Percentiles rank a stretch among this genome's conserved stretches.
Evolutionary conservation across 2,888 invertebrate genomes (phyloP).

Genomic region (Drosophila mulleri): DNA sequence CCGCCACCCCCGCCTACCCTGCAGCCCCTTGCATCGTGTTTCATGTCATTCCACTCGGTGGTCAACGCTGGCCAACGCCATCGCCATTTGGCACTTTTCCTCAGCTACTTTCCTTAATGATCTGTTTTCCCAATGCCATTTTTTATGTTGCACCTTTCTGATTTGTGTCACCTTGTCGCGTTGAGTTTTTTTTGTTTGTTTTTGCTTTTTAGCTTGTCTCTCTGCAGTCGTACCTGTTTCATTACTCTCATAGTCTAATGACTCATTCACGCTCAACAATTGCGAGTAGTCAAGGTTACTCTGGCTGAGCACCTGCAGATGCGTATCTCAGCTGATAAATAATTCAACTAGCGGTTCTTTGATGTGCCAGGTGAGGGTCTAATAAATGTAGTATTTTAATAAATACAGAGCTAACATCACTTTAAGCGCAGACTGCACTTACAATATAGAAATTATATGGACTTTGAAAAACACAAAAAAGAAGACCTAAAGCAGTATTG

Average conservation of each 20-base stretch:
- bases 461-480: no score
- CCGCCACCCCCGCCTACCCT: slow-evolving; percentile 29
- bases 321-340: not conserved
- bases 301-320: not conserved
- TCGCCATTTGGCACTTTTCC: slow-evolving; percentile 44
- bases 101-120: slow-evolving; percentile 66
- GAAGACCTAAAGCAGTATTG: no score
- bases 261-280: slow-evolving; percentile 46
- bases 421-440: no score
- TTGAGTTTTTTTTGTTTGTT: slow-evolving; percentile 10
- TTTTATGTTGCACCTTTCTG: slow-evolving; percentile 80
- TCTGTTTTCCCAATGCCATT: slow-evolving; percentile 74
- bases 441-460: no score
- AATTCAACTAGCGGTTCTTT: not conserved
- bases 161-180: slow-evolving; percentile 65
- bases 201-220: slow-evolving; percentile 7
- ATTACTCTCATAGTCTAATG: slow-evolving; percentile 11
- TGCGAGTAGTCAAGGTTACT: slow-evolving; percentile 47
- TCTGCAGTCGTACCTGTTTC: slow-evolving; percentile 51
- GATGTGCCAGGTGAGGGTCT: no score
- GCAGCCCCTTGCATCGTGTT: slow-evolving; percentile 22
- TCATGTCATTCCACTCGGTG: slow-evolving; percentile 65
- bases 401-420: no score
- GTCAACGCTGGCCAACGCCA: slow-evolving; percentile 20
- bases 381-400: no score